phyloP scores from a whole-genome alignment of 2,113 vertebrate genomes.

The Chrysemys picta region DNA sequence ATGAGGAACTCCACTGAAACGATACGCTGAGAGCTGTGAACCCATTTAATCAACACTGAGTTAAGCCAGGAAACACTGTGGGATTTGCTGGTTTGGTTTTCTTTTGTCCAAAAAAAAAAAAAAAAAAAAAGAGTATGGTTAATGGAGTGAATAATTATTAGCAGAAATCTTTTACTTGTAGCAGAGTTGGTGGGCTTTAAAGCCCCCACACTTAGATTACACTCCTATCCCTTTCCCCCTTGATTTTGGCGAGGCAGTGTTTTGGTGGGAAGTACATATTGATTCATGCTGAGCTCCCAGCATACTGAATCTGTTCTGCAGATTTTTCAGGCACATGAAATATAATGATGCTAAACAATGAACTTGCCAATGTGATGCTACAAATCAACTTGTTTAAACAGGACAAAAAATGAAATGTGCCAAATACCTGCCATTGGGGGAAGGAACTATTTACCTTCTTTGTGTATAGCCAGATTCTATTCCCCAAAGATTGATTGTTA shows the following conservation, averaged over 20 bases:
- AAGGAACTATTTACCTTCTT: conserved; percentile 27
- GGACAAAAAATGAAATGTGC: neutral
- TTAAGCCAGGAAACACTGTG: neutral
- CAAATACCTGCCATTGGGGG: neutral
- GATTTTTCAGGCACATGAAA: conserved; percentile 13
- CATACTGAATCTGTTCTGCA: neutral
- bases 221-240: neutral
- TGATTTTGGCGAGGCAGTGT: neutral
- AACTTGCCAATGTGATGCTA: neutral
- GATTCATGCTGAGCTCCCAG: conserved; percentile 35
- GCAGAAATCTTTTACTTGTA: conserved; percentile 8
- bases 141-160: conserved; percentile 36
- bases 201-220: neutral
- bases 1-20: neutral
- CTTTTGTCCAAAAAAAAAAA: conserved; percentile 4
- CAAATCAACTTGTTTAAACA: neutral
- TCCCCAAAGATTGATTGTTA: neutral
- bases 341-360: neutral
- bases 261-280: neutral
- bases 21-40: neutral
- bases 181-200: accelerated
- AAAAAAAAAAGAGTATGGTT: neutral
- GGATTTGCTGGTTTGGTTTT: neutral
- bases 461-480: neutral
- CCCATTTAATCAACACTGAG: neutral